Evolutionary conservation across 1,140 invertebrate species (phyloP).

Genomic region (Aleiodes sp.): DNA sequence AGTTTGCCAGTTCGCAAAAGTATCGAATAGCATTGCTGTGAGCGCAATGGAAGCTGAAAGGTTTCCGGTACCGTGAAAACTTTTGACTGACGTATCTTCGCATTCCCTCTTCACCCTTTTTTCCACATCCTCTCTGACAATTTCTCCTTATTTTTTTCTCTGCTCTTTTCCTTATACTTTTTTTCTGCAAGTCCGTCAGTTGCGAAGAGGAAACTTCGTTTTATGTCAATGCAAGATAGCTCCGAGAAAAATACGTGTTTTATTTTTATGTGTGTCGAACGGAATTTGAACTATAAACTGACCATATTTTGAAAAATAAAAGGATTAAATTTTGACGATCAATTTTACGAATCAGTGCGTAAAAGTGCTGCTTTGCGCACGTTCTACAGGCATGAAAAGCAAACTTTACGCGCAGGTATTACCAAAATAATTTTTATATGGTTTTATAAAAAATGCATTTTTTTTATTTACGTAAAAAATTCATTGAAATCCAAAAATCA

Average conservation of each 20-base stretch:
- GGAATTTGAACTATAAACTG: too few species aligned
- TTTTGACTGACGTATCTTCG: conserved; percentile 45
- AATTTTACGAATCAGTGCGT: too few species aligned
- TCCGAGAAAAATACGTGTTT: not conserved
- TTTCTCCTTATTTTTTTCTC: conserved; percentile 20
- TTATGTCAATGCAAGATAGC: not conserved
- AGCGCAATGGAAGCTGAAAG: conserved; percentile 44
- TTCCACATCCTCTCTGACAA: not conserved
- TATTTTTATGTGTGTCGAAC: not conserved
- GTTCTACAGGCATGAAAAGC: too few species aligned
- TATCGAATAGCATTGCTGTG: conserved; percentile 46
- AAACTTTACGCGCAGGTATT: too few species aligned
- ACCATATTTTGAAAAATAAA: too few species aligned
- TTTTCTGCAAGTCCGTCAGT: not conserved
- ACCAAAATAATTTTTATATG: too few species aligned
- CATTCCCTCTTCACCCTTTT: conserved; percentile 6
- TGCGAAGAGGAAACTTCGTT: not conserved
- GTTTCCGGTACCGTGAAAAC: conserved; percentile 41
- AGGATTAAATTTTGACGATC: too few species aligned
- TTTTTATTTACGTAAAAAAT: too few species aligned
- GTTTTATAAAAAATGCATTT: too few species aligned
- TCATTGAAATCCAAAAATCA: too few species aligned
- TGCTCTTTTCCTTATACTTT: not conserved
- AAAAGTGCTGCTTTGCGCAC: too few species aligned
- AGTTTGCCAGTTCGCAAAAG: conserved; percentile 43